Base-by-base conservation (phyloP, 2,113 vertebrate species). In the Climacteris rufus region DNA sequence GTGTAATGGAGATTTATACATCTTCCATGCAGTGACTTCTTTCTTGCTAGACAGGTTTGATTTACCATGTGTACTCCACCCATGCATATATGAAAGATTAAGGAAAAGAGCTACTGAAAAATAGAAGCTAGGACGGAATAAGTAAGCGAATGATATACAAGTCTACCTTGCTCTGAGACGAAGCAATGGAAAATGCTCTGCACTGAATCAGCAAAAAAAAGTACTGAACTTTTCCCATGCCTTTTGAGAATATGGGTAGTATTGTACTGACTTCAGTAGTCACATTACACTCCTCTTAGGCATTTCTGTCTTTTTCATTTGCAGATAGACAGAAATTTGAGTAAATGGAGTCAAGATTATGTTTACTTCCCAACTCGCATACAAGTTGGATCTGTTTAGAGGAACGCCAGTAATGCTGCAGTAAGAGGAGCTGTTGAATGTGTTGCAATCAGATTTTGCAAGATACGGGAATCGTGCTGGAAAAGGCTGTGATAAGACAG, bases 1-100 rank as follows among this genome's bases (percentile, higher is more conserved):
- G 47, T 11, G 10, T 63, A 54, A 82, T 78, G n/a, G 44, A 87
- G 66, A 37, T 42, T 54, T 52, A 69, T 69, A 23, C 22, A 9
- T 39, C 66, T 85, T 68, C 22, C 45, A 5, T 44, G 49, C 37
- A 57, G 49, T 42, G 68, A 25, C 23, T 68, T 81, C 13, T 83
- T 85, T 90, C 95, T 87, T 94, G 94, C 40, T 57, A 24, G 85
- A 54, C 93, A 87, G 84, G 95, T 96, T 96, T 90, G 56, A 23
- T 30, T 42, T 91, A 63, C 70, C 37, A 9, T 57, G 42, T 83
- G 70, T 65, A 78, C 91, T 95, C 89, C 94, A 85, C 96, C 94
- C 89, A 90, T 82, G 77, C 49, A 65, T 53, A 27, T 16, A 20
- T 39, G 53, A 79, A 76, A 96, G 91, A 82, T 95, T 94, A 94